Percentiles rank a stretch among this genome's conserved stretches.
These are phyloP conservation scores for Erythrolamprus reginae DNA, from an alignment of 2,113 vertebrate genomes.

Conservation along the genomic window DNA sequence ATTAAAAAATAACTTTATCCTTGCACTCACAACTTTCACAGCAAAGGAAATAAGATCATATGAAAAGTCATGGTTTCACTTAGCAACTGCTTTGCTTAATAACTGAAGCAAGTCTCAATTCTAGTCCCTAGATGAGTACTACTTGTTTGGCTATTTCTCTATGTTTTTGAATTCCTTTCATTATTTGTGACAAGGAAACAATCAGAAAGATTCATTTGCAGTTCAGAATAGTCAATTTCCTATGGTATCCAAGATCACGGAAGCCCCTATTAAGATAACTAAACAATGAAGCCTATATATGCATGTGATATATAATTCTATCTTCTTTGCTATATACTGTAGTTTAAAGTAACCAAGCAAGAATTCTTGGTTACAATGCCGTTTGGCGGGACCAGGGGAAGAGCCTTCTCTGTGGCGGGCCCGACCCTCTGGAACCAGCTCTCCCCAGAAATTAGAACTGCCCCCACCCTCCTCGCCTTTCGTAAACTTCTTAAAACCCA, in stretches of 20 bases:
- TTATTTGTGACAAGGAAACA: not conserved
- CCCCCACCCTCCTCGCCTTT: too few relatives aligned
- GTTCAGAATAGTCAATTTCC: not conserved
- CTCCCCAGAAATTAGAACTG: too few relatives aligned
- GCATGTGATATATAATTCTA: not conserved
- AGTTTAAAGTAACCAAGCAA: not conserved
- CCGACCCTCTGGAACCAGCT: too few relatives aligned
- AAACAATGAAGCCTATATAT: not conserved
- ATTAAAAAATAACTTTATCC: not conserved
- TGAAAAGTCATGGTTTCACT: not conserved
- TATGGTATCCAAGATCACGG: not conserved
- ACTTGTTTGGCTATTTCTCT: not conserved
- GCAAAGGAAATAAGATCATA: not conserved
- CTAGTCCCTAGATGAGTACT: not conserved
- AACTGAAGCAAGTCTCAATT: not conserved
- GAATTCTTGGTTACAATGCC: too few relatives aligned
- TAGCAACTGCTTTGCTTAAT: not conserved
- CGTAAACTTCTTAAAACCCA: too few relatives aligned
- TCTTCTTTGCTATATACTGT: not conserved
- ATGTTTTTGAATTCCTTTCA: not conserved
- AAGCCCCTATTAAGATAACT: not conserved
- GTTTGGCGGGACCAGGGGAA: too few relatives aligned
- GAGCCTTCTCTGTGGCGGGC: too few relatives aligned
- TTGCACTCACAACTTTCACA: not conserved
- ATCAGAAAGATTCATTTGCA: not conserved